phyloP scores from a whole-genome alignment of 1,140 invertebrate genomes.

The Aphaenogaster floridana region DNA sequence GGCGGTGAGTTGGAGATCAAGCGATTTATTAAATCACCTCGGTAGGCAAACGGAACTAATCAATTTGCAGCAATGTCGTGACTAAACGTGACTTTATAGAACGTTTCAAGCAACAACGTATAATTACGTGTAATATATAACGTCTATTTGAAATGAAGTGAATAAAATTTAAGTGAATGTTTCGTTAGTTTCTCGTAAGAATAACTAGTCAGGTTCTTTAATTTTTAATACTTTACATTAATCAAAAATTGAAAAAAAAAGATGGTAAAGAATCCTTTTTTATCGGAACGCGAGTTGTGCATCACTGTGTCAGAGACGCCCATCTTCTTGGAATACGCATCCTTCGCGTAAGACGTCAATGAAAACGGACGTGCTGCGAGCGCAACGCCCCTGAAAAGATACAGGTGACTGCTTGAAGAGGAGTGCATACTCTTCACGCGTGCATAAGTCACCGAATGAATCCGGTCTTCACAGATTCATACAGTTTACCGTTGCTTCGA shows the following conservation, averaged over 20 bases:
- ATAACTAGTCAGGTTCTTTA: neutral
- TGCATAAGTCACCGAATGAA: constrained; percentile 36
- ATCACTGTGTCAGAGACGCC: constrained; percentile 4
- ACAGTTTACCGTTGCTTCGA: constrained; percentile 47
- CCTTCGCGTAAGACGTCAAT: constrained; percentile 5
- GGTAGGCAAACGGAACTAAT: constrained; percentile 28
- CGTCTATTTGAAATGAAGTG: neutral
- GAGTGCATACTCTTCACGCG: constrained; percentile 24
- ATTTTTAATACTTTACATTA: neutral
- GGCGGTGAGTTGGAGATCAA: neutral
- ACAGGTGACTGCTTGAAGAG: constrained; percentile 35
- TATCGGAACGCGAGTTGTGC: constrained; percentile 21
- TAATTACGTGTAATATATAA: neutral
- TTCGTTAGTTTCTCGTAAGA: neutral
- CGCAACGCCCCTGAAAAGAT: constrained; percentile 39
- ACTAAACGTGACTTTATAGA: neutral
- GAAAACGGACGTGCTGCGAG: constrained; percentile 22
- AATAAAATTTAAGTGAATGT: neutral
- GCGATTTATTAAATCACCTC: constrained; percentile 5
- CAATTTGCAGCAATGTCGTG: neutral
- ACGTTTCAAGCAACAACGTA: neutral
- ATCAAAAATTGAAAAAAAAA: neutral
- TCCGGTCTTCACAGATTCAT: constrained; percentile 40
- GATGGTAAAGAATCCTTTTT: neutral
- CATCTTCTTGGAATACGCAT: constrained; percentile 21